Percentiles rank a stretch among this genome's conserved stretches.
Conservation (phyloP, 2,113 vertebrate genomes). For the Alexandromys fortis region DNA sequence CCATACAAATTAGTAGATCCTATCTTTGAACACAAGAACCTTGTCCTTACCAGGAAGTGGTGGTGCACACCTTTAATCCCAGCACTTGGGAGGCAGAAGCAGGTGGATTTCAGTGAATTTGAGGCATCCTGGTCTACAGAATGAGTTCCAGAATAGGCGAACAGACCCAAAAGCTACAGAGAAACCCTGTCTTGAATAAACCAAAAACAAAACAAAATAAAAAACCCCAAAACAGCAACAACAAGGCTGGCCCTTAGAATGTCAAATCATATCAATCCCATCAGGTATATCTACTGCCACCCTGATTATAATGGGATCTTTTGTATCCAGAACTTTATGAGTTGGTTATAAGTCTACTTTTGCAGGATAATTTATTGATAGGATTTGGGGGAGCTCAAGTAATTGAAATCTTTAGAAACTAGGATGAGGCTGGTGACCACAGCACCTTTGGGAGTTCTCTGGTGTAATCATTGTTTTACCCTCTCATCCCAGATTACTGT, state of each 20-base stretch:
- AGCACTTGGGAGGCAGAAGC: too few relatives aligned
- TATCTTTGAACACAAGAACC: background rate
- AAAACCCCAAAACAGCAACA: too few relatives aligned
- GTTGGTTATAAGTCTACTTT: background rate
- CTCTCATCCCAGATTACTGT: background rate
- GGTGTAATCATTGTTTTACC: background rate
- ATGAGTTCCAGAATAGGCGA: too few relatives aligned
- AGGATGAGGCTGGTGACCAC: background rate
- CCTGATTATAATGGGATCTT: background rate
- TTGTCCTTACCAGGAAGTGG: too few relatives aligned
- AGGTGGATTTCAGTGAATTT: too few relatives aligned
- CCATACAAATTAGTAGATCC: background rate
- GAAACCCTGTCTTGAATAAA: too few relatives aligned
- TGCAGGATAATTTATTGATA: slow-evolving; percentile 15
- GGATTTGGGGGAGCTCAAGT: background rate
- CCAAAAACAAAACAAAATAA: too few relatives aligned
- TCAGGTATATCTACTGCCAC: background rate
- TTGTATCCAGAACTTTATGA: background rate
- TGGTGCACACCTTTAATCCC: too few relatives aligned
- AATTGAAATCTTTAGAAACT: background rate
- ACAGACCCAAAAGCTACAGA: too few relatives aligned
- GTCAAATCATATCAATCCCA: background rate
- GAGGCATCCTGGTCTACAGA: too few relatives aligned
- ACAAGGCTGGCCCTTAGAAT: background rate
- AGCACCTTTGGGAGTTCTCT: background rate